Evolutionary conservation across 2,113 vertebrate genomes (phyloP).

Genomic region (Callospermophilus lateralis): DNA sequence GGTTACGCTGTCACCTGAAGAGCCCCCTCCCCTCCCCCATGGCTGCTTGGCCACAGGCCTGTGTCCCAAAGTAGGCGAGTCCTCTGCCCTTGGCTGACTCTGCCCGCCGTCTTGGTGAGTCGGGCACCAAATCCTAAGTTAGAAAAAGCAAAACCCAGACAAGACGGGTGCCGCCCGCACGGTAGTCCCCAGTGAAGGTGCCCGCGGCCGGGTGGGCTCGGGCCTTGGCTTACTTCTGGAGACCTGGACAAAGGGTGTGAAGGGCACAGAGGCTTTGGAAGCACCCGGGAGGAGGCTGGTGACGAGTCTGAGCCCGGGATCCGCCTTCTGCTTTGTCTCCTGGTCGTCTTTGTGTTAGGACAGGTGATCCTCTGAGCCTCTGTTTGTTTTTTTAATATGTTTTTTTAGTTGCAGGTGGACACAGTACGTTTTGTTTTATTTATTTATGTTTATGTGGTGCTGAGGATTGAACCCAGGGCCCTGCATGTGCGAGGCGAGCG

Average conservation of each 20-base stretch:
- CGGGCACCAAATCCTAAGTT: neutral
- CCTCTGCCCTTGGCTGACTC: neutral
- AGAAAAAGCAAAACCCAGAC: neutral
- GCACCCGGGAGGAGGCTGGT: fast-evolving
- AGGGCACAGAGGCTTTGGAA: neutral
- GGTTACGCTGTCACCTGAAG: fast-evolving
- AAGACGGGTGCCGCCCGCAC: no score
- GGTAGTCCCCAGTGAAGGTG: neutral
- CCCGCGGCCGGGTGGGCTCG: neutral
- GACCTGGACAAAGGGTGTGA: neutral
- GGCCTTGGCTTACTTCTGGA: neutral
- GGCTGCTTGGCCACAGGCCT: neutral
- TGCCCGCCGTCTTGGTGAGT: neutral
- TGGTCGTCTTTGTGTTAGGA: neutral
- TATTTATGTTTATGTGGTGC: no score
- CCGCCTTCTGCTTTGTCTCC: neutral
- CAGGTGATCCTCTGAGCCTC: neutral
- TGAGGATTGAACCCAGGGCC: no score
- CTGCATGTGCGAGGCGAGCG: no score
- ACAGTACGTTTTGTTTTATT: no score
- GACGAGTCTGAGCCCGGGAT: neutral
- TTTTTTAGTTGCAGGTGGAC: no score
- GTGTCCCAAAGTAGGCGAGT: neutral
- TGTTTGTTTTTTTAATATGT: neutral
- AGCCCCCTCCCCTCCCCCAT: fast-evolving